Evolutionary conservation across 2,797 vertebrate genomes (phyloP), one percentile per base, ranked within the genome.

Genomic region (Moxostoma hubbsi): DNA sequence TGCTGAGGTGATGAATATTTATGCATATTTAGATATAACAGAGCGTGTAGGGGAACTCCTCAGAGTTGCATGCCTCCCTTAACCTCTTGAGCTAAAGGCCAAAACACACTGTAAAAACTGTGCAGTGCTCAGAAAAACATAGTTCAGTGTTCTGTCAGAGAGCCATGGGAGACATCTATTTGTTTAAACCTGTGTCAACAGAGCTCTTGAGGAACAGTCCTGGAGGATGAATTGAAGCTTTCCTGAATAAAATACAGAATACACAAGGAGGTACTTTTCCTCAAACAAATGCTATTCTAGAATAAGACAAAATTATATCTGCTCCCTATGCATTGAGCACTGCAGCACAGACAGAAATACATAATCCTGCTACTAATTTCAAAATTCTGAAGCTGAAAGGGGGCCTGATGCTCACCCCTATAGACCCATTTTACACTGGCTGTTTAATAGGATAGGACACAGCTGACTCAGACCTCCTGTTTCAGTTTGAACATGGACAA

Each of bases 271-370:
- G 77, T 82, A 82, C 87, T 90, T 90, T 85, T 89, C 82, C 87
- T 84, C 81, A 82, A 86, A 90, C 88, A 90, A 90, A 91, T 87
- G 89, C 75, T 50, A 75, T 15, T 73, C 83, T 75, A 85, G 83
- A 89, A 86, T 88, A 78, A 87, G 84, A 89, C 82, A 82, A 82
- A 89, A 88, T 90, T 86, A 87, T 86, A 86, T 89, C 83, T 85
- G 86, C 86, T 87, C 80, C 81, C 79, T 85, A 81, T 73, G 84
- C 83, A 84, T 83, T 81, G 79, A 81, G 66, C 58, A 61, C 65
- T 16, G 61, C 67, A 16, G 24, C 75, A 75, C 16, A 76, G 57
- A 58, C 77, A 77, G 82, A 59, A n/a, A 73, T 15, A 57, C 54
- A 59, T 73, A 82, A 83, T 82, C 58, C 61, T 47, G 70, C 69